A percentile compares a stretch with the other conserved stretches of the same genome.
These are phyloP conservation scores for Tetranychus piercei DNA, from an alignment of 2,888 invertebrate genomes.

Conservation along the genomic window DNA sequence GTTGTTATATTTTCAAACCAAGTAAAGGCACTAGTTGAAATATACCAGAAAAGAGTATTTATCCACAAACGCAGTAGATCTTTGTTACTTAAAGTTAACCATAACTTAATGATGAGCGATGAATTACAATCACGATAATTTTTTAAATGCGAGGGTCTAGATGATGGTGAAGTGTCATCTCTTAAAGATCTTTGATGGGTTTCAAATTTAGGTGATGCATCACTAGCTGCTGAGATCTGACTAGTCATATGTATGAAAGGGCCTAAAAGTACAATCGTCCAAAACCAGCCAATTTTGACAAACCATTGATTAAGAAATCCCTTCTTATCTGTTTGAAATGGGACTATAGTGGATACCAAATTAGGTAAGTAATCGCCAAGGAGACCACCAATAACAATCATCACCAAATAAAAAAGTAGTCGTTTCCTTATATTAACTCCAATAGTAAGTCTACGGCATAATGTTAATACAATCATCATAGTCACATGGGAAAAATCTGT, in stretches of 20 bases:
- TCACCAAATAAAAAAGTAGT: constrained; percentile 15
- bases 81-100: background rate
- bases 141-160: background rate
- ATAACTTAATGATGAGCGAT: background rate
- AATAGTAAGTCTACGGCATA: constrained; percentile 19
- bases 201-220: background rate
- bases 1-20: constrained; percentile 11
- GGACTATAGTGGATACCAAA: constrained; percentile 14
- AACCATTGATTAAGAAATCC: constrained; percentile 17
- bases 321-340: constrained; percentile 3
- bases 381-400: constrained; percentile 19
- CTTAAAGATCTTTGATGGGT: background rate
- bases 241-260: constrained; percentile 16
- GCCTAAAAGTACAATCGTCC: constrained; percentile 16
- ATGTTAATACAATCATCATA: constrained; percentile 15
- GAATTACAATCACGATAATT: background rate
- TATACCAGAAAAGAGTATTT: constrained; percentile 21
- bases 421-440: constrained; percentile 9
- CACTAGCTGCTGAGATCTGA: background rate
- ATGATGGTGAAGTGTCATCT: background rate
- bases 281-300: constrained; percentile 21
- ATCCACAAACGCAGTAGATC: constrained; percentile 8
- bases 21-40: constrained; percentile 16
- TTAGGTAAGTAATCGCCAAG: constrained; percentile 17
- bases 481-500: constrained; percentile 15